Base-by-base conservation (phyloP, 2,888 invertebrate species). In the Lampropteryx suffumata region DNA sequence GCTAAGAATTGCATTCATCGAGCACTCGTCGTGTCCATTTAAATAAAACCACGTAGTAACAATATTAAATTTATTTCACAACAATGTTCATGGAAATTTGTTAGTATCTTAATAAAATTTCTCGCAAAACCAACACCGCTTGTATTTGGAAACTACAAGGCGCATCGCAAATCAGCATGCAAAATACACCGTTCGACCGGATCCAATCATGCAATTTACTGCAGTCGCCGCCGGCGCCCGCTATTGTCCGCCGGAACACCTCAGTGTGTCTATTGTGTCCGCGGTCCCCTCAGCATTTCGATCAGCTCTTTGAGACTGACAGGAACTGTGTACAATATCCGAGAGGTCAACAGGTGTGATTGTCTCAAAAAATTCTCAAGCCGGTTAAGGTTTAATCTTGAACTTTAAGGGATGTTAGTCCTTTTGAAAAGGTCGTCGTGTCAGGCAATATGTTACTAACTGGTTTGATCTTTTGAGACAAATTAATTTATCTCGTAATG, bases 161-260 rank as follows among this genome's bases (percentile, higher is more conserved):
- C 37, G 34, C 8, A 52, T 43, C 42, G 42, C 34, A 27, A 48
- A 48, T 53, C 47, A 47, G 44, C 53, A 45, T 53, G 53, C 53
- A 44, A 44, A 44, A 53, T 48, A 47, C 40, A 35, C 12, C 34
- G 40, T 32, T 21, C 26, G 42, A 50, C 55, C 57, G 62, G 54
- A 61, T 49, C 60, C 57, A 57, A 63, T 64, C 51, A 48, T 27
- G 55, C 49, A 59, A 57, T 61, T 61, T 49, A 51, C 53, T 46
- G 46, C 14, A 51, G 53, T 41, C 56, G 60, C 11, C 55, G 35
- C 36, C 36, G 36, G 44, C 47, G 54, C 42, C 46, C 45, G 40
- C 36, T n/a, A 59, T 62, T 62, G 56, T 62, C 40, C 35, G 26
- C 51, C 50, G 56, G 50, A 57, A 61, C 57, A 40, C 39, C 36